Evolutionary conservation across 2,888 invertebrate genomes (phyloP), one percentile per base, ranked within the genome.

Genomic region (Cylindroiulus punctatus): DNA sequence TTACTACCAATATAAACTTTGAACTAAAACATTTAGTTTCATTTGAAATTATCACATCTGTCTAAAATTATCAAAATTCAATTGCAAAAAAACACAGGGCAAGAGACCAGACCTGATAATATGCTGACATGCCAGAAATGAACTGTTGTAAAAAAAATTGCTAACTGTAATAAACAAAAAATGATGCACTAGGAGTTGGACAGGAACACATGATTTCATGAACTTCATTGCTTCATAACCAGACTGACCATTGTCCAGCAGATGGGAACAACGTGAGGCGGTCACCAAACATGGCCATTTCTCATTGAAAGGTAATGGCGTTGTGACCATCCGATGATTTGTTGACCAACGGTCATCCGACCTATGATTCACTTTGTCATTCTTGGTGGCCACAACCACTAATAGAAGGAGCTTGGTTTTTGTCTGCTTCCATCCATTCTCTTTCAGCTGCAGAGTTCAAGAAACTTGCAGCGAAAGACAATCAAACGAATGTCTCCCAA

Each of bases 401-500:
- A n/a, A 52, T 19, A 52, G 1, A 52, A 19, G n/a, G 19, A 12
- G n/a, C 44, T 44, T 44, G 52, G 19, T 52, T n/a, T 52, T 17
- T 52, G 52, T n/a, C 52, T 52, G n/a, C 52, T 36, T 36, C 7
- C 36, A 2, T 36, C 36, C 36, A 36, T 7, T 36, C 36, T 7
- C 7, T 36, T 36, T 36, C 36, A 4, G 36, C 36, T 36, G 3
- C 19, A 52, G 52, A n/a, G 52, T 17, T 52, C 52, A 52, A 52
- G 52, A 52, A 52, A 52, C 52, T 52, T 52, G 1, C n/a, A 19
- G 52, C 10, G 47, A 47, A 47, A 52, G 52, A 52, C 52, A 52
- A 52, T 52, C 52, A 52, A 52, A 52, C 52, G 52, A 52, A 52
- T 52, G 52, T 52, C 52, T n/a, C n/a, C n/a, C 52, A 52, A 52